Evolutionary conservation across 1,140 invertebrate species (phyloP).

Genomic region (Bactericera cockerelli): DNA sequence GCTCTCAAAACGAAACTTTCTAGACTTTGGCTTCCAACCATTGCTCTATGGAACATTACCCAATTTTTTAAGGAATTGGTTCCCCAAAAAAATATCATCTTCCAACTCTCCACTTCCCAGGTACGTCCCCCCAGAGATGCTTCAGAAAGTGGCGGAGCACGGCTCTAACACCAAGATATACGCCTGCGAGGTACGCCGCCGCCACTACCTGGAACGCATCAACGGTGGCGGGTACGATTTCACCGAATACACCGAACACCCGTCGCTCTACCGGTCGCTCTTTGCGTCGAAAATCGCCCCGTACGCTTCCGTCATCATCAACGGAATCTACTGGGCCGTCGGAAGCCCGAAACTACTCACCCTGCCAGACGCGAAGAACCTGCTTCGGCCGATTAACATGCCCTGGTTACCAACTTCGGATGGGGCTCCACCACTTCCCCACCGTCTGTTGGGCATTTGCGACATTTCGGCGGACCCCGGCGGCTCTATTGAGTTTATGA

Average conservation of each 20-base stretch:
- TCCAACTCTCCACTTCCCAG: neutral
- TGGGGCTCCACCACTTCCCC: slow-evolving; percentile 73
- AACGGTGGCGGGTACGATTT: slow-evolving; percentile 80
- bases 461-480: slow-evolving; percentile 98
- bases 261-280: slow-evolving; percentile 86
- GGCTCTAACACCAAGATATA: slow-evolving; percentile 51
- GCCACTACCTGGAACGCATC: slow-evolving; percentile 83
- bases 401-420: slow-evolving; percentile 74
- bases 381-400: slow-evolving; percentile 70
- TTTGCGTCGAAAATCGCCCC: slow-evolving; percentile 84
- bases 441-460: slow-evolving; percentile 81
- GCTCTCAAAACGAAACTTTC: no score
- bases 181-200: slow-evolving; percentile 79
- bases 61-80: no score
- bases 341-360: slow-evolving; percentile 90
- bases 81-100: no score
- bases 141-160: slow-evolving; percentile 89
- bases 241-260: slow-evolving; percentile 82
- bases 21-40: no score
- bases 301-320: slow-evolving; percentile 91
- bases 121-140: slow-evolving; percentile 85
- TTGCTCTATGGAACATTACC: no score
- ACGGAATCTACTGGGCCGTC: slow-evolving; percentile 97
- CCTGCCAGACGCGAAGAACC: slow-evolving; percentile 92
- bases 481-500: slow-evolving; percentile 99